Conservation (phyloP, 2,113 vertebrate species). For the Strix uralensis region DNA sequence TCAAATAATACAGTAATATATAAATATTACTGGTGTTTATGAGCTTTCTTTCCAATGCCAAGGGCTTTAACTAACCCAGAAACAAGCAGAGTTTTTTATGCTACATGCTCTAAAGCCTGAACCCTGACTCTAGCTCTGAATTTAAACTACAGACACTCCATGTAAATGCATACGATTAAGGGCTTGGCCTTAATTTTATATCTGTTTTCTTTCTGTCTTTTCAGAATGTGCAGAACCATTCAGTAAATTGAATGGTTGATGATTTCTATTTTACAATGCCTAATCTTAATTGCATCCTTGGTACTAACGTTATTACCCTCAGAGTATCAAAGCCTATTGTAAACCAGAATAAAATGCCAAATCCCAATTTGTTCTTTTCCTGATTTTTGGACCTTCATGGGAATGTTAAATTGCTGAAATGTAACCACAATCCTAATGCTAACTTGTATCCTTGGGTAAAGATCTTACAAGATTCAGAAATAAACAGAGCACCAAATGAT, state of each 20-base stretch:
- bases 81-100: not conserved
- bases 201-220: not conserved
- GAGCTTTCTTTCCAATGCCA: not conserved
- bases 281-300: not conserved
- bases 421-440: not conserved
- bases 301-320: not conserved
- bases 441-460: not conserved
- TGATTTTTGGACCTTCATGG: not conserved
- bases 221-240: not conserved
- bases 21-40: not conserved
- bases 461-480: not conserved
- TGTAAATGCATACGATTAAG: not conserved
- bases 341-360: not conserved
- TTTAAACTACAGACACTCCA: not conserved
- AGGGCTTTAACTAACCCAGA: not conserved
- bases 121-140: not conserved
- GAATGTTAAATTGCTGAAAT: not conserved
- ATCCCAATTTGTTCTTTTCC: not conserved
- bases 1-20: not conserved
- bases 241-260: not conserved
- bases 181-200: not conserved
- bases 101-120: not conserved
- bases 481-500: not conserved
- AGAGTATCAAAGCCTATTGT: not conserved
- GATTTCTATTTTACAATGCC: not conserved